Base-by-base conservation (phyloP, 2,113 vertebrate species). In the Chaenogobius annularis region DNA sequence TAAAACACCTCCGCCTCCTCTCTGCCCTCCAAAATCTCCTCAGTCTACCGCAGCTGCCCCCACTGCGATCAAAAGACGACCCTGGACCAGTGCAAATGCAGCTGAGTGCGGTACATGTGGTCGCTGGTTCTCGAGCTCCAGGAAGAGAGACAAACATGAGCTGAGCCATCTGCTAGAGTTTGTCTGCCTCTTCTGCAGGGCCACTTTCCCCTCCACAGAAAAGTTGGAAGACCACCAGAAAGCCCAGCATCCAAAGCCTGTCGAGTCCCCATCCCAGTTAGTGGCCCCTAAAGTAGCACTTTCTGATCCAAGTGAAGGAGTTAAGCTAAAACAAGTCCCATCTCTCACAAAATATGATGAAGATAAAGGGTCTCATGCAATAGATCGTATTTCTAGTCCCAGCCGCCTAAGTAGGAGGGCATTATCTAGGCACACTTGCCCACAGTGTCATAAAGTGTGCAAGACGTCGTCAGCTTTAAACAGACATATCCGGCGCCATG, bases 81-180 rank as follows among this genome's bases (percentile, higher is more conserved):
- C 81, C 70, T 93, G 89, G 88, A 84, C 89, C 77, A 85, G 89
- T 2, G 94, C 92, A 47, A 92, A 94, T 26, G 91, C 93, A 40
- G 93, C 94, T 47, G 90, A 93, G 72, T 96, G 96, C 13, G 89
- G 91, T 19, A 93, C 94, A 19, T 96, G 96, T 64, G 93, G 94
- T 65, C 93, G 95, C 75, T 93, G 92, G 76, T 96, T 96, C 77
- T 92, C 94, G 8, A 95, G 93, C 55, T 75, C 91, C 66, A 89
- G 94, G 76, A 96, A 95, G 79, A 90, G 95, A 84, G 92, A 93
- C 75, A 96, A 95, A 82, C 96, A 96, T 43, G 95, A 96, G 76
- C 90, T 95, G 61, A 93, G 92, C 69, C 95, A 96, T 58, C 90
- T 94, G 66, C 88, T 94, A 31, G 93, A 94, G 87, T 94, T 94